Conservation (phyloP, 1,140 invertebrate species). For the Scaptomyza graminum region DNA sequence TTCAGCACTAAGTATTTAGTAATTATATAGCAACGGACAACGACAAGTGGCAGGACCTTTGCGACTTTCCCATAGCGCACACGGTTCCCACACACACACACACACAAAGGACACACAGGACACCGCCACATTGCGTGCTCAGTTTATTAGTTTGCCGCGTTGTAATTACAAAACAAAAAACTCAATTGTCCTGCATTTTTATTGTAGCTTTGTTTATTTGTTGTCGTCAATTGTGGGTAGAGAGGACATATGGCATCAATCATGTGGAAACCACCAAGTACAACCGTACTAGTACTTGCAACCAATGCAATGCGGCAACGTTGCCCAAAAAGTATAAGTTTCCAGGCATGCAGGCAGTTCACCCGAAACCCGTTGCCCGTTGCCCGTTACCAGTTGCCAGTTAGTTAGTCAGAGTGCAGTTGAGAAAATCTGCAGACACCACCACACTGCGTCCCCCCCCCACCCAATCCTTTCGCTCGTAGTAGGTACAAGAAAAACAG, state of each 20-base stretch:
- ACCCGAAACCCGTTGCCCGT: constrained; percentile 4
- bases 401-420: constrained; percentile 48
- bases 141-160: constrained; percentile 32
- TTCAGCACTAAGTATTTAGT: constrained; percentile 45
- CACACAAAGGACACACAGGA: constrained; percentile 21
- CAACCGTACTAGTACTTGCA: constrained; percentile 26
- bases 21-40: constrained; percentile 31
- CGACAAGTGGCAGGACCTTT: constrained; percentile 9
- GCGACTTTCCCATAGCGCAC: constrained; percentile 57
- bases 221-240: constrained; percentile 32
- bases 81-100: constrained; percentile 65
- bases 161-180: constrained; percentile 41
- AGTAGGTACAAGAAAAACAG: constrained; percentile 25
- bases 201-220: neutral
- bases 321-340: constrained; percentile 5
- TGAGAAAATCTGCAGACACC: constrained; percentile 54
- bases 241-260: constrained; percentile 75
- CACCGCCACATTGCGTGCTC: constrained; percentile 42
- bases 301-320: constrained; percentile 23
- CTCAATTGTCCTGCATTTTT: constrained; percentile 28
- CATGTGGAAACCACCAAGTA: constrained; percentile 79
- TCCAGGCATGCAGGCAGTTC: too few relatives aligned
- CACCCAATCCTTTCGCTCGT: neutral
- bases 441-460: neutral
- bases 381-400: constrained; percentile 31